Base-by-base conservation (phyloP, 2,797 vertebrate species). In the Columba guinea region DNA sequence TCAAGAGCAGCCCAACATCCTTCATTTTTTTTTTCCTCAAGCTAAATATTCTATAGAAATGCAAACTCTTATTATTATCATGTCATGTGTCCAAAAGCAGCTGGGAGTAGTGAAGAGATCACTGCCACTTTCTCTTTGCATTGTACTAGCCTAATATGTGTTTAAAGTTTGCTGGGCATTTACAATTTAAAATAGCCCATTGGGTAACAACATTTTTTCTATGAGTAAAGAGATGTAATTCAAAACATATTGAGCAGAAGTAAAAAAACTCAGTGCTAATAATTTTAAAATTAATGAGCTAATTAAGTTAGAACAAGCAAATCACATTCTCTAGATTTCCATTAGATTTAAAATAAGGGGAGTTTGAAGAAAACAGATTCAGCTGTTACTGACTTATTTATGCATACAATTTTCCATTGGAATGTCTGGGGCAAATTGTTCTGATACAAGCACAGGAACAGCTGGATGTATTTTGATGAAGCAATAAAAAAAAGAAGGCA, bases 381-480 rank as follows among this genome's bases (percentile, higher is more conserved):
- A 95, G 94, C 94, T 96, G 88, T 96, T 94, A 64, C 83, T 79
- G 70, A 84, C 88, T 93, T 96, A 84, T 84, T 76, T 53, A 90
- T 53, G 90, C 35, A 84, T 48, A 84, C 58, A 92, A 89, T 94
- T 94, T 95, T 92, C 92, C 84, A 53, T 49, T 67, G 86, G 93
- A 97, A 94, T 95, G 86, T 95, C 94, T 96, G 78, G 93, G 90
- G 93, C 81, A 97, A 93, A 95, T 70, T 77, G 90, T 90, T 60
- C 74, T 60, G 56, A 92, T 94, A 87, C 74, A 89, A 93, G 70
- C 70, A 65, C 35, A 60, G 64, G 39, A 96, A 95, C 95, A 96
- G 93, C 92, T 97, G 95, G 90, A 94, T 95, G 70, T 82, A 87
- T 94, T 97, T 95, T 95, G 88, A 95, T 67, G 94, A 92, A 95